Percentiles rank a stretch among this genome's conserved stretches.
Conservation (phyloP, 2,888 invertebrate genomes). For the Isoperla grammatica region DNA sequence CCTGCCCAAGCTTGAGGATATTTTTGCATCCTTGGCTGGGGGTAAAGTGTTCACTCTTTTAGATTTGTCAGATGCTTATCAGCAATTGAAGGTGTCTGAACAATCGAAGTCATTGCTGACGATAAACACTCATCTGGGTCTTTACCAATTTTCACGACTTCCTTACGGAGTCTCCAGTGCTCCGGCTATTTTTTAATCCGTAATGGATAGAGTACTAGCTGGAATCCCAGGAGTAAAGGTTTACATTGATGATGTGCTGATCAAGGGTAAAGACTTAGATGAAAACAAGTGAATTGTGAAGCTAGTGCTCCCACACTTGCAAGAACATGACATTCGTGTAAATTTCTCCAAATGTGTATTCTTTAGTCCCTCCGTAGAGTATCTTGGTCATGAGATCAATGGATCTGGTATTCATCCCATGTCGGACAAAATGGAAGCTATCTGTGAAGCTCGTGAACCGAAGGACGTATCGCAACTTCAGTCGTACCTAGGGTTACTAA, state of each 20-base stretch:
- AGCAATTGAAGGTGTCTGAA: conserved; percentile 33
- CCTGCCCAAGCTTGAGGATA: conserved; percentile 36
- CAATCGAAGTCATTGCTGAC: conserved; percentile 33
- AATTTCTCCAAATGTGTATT: conserved; percentile 34
- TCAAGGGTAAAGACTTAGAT: conserved; percentile 26
- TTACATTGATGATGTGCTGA: conserved; percentile 34
- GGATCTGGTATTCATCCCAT: background rate
- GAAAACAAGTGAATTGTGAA: conserved; percentile 27
- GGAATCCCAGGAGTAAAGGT: conserved; percentile 15
- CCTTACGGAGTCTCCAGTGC: conserved; percentile 30
- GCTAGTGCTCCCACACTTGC: conserved; percentile 20
- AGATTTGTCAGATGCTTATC: conserved; percentile 36
- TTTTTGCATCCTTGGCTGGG: conserved; percentile 35
- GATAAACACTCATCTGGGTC: conserved; percentile 35
- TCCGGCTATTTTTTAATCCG: conserved; percentile 30
- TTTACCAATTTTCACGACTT: conserved; percentile 28
- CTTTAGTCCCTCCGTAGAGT: conserved; percentile 31
- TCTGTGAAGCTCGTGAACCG: background rate
- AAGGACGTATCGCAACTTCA: background rate
- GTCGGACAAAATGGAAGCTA: background rate
- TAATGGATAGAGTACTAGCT: conserved; percentile 24
- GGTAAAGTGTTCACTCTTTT: conserved; percentile 34
- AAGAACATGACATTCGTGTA: conserved; percentile 31
- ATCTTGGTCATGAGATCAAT: conserved; percentile 31
- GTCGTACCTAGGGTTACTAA: conserved; percentile 5